Conservation (phyloP, 2,113 vertebrate species). For the Pyrgilauda ruficollis region DNA sequence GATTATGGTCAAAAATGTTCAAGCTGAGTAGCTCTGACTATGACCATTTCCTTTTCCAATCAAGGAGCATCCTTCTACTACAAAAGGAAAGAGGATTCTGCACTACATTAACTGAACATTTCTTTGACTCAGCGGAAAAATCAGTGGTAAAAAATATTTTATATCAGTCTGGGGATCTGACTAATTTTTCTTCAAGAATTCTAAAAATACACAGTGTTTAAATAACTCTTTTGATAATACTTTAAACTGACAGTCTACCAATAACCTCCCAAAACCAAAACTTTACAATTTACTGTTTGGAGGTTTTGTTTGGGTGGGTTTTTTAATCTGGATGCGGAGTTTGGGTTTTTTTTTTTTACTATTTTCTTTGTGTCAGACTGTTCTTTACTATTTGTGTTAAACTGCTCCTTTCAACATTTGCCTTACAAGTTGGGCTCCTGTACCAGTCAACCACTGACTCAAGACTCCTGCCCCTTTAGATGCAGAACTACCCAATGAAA, state of each 20-base stretch:
- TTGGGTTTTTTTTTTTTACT: not conserved
- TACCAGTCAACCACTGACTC: not conserved
- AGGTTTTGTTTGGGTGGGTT: not conserved
- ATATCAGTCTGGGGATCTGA: not conserved
- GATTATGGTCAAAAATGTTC: not conserved
- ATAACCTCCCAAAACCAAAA: not conserved
- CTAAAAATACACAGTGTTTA: not conserved
- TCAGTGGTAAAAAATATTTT: not conserved
- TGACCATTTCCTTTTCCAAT: not conserved
- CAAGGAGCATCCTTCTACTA: not conserved
- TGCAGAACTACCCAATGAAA: not conserved
- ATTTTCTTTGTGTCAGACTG: not conserved
- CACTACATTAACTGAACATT: not conserved
- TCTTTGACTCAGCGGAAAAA: not conserved
- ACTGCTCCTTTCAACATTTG: not conserved
- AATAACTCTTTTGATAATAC: not conserved
- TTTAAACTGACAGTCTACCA: not conserved
- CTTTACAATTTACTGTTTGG: not conserved
- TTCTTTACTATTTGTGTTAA: not conserved
- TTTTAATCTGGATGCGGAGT: not conserved
- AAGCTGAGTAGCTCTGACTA: not conserved
- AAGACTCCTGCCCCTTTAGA: not conserved
- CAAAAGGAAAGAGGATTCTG: not conserved
- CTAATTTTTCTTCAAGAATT: not conserved
- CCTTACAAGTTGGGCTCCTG: not conserved